A percentile compares a stretch with the other conserved stretches of the same genome.
phyloP scores from a whole-genome alignment of 2,797 vertebrate genomes.

The Tamandua tetradactyla region DNA sequence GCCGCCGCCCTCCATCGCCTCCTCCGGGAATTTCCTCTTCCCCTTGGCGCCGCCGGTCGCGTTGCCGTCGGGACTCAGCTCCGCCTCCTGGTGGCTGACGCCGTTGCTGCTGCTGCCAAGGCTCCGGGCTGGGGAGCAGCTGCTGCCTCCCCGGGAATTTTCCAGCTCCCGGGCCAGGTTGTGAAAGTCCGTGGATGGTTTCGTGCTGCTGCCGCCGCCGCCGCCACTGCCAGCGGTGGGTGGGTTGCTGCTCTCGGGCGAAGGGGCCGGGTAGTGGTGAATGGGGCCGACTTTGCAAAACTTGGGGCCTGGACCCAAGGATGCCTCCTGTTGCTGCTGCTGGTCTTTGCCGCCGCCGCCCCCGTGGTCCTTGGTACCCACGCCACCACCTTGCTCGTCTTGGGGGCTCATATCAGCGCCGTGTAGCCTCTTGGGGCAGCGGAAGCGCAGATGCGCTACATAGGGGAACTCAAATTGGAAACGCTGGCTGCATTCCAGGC shows the following conservation, averaged over 20 bases:
- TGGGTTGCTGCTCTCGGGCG: constrained; percentile 69
- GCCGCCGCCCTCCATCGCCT: constrained; percentile 68
- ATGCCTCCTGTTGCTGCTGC: constrained; percentile 64
- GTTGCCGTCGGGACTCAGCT: constrained; percentile 81
- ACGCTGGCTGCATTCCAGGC: constrained; percentile 95
- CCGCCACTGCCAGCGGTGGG: constrained; percentile 33
- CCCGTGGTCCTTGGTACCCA: constrained; percentile 83
- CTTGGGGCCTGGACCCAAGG: constrained; percentile 76
- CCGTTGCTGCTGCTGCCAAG: constrained; percentile 21
- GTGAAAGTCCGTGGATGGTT: constrained; percentile 97
- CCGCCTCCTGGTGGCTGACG: constrained; percentile 89
- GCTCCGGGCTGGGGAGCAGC: constrained; percentile 78
- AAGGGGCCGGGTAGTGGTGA: constrained; percentile 71
- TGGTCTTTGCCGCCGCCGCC: constrained; percentile 77
- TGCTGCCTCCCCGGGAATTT: constrained; percentile 86
- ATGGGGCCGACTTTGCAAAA: constrained; percentile 77
- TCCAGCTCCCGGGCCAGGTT: constrained; percentile 96
- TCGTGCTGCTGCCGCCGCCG: constrained; percentile 76
- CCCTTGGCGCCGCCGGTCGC: constrained; percentile 80
- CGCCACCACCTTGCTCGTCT: constrained; percentile 65
- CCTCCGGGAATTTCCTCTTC: constrained; percentile 91
- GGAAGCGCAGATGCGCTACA: constrained; percentile 94
- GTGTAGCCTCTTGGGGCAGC: constrained; percentile 94
- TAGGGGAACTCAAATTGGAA: constrained; percentile 98
- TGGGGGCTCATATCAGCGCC: constrained; percentile 80